Evolutionary conservation across 2,113 vertebrate genomes (phyloP), one percentile per base, ranked within the genome.

Genomic region (Cephalopholis sonnerati): DNA sequence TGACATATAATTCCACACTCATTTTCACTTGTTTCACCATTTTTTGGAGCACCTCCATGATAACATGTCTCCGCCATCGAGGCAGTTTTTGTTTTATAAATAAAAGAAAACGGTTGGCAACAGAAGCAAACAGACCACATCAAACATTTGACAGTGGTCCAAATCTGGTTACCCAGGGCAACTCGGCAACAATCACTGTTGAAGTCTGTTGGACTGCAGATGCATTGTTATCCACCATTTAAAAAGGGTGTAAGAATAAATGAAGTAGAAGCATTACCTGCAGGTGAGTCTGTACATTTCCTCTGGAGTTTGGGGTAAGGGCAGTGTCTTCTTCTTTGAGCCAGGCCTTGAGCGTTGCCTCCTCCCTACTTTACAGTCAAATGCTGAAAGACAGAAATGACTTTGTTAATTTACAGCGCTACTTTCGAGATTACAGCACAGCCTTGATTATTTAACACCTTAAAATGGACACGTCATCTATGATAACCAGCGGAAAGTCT

Each of bases 241-340:
- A 18, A 32, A 64, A 27, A 70, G 0, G 20, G 17, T 10, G 10
- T 5, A 29, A 46, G 17, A 11, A 36, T 7, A 57, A 36, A 72
- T 25, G 5, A 24, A 68, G 59, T 15, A 1, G 17, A 44, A 53
- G 48, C 5, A 22, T 54, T 86, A 99, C 98, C 98, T 98, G 98
- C 98, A 99, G 92, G 97, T 97, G 84, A 99, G 97, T 94, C 97
- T 96, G 95, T 99, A 99, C 95, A 98, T 97, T 95, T 99, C 98
- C 92, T 99, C 98, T 93, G 97, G 96, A 82, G 96, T 96, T 89
- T 99, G 97, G 91, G 96, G 94, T 95, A 98, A 95, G 1, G 96
- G 93, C 90, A 97, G 93, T 88, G 96, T 95, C 95, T 99, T 99
- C 95, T 99, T 99, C 95, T 99, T 99, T 86, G 97, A 96, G 92